Percentiles rank a stretch among this genome's conserved stretches.
Evolutionary conservation across 2,888 invertebrate species (phyloP).

Genomic region (Drosophila paracracens): DNA sequence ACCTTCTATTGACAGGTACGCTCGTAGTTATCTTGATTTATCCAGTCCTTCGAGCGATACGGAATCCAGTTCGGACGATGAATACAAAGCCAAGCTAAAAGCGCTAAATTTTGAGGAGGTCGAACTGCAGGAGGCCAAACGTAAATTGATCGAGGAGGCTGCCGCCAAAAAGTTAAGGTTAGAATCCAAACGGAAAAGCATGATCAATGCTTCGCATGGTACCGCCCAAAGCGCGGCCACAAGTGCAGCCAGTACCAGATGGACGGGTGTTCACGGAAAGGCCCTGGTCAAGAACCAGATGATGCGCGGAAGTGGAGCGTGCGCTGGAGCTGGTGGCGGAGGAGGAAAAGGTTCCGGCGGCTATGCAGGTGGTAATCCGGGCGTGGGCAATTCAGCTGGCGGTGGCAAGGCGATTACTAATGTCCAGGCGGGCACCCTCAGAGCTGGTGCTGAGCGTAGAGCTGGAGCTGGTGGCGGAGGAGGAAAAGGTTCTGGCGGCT

Average conservation of each 20-base stretch:
- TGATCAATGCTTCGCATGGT: conserved; percentile 68
- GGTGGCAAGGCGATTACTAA: conserved; percentile 58
- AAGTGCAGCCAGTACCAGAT: conserved; percentile 61
- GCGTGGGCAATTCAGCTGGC: conserved; percentile 36
- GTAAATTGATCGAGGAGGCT: conserved; percentile 93
- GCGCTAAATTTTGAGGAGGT: conserved; percentile 87
- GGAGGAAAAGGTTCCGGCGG: conserved; percentile 75
- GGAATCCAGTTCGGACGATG: conserved; percentile 95
- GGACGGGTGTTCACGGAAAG: conserved; percentile 82
- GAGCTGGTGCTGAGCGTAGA: too few relatives aligned
- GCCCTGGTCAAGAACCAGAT: conserved; percentile 71
- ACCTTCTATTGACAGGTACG: conserved; percentile 85
- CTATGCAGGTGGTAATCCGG: conserved; percentile 54
- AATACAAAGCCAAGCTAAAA: conserved; percentile 94
- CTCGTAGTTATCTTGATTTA: conserved; percentile 84
- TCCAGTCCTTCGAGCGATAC: conserved; percentile 89
- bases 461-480: conserved; percentile 53
- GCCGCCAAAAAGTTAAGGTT: conserved; percentile 94
- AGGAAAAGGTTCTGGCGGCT: conserved; percentile 75
- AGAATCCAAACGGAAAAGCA: conserved; percentile 90
- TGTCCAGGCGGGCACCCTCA: too few relatives aligned
- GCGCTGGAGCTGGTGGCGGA: conserved; percentile 42
- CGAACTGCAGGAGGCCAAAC: conserved; percentile 96
- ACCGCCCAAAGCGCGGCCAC: neutral
- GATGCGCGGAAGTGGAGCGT: conserved; percentile 35